Evolutionary conservation across 2,888 invertebrate species (phyloP).

Genomic region (Carabus problematicus): DNA sequence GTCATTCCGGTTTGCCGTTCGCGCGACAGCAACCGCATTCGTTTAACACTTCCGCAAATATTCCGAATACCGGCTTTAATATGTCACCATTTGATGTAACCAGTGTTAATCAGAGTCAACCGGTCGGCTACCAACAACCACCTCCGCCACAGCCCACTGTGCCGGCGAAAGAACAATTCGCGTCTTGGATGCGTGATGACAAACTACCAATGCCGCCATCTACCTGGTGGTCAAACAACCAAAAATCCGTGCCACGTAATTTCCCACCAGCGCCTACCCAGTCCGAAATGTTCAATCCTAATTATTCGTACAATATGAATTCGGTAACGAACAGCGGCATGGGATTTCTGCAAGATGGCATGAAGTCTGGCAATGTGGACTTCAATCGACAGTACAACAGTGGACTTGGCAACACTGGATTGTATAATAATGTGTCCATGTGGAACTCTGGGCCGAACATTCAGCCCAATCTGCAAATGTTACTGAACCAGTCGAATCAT

Average conservation of each 20-base stretch:
- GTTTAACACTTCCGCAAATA: not conserved
- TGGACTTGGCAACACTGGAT: constrained; percentile 4
- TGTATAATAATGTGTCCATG: constrained; percentile 30
- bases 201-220: constrained; percentile 45
- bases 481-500: constrained; percentile 11
- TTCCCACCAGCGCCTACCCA: constrained; percentile 2
- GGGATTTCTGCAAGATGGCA: constrained; percentile 12
- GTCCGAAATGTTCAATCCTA: constrained; percentile 17
- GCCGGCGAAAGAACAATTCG: constrained; percentile 30
- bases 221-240: constrained; percentile 49
- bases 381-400: constrained; percentile 3
- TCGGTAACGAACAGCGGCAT: constrained; percentile 8
- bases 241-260: constrained; percentile 28
- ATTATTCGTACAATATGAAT: constrained; percentile 19
- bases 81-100: not conserved
- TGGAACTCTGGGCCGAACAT: constrained; percentile 31
- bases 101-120: constrained; percentile 11
- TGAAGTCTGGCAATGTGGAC: constrained; percentile 5
- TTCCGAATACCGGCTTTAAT: constrained; percentile 15
- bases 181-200: constrained; percentile 46
- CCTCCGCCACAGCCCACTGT: not conserved
- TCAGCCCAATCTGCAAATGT: constrained; percentile 28
- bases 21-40: not conserved
- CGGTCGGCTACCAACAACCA: constrained; percentile 22
- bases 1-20: not conserved